Evolutionary conservation across 2,797 vertebrate genomes (phyloP), one percentile per base, ranked within the genome.

Genomic region (Diglossa cyanea): DNA sequence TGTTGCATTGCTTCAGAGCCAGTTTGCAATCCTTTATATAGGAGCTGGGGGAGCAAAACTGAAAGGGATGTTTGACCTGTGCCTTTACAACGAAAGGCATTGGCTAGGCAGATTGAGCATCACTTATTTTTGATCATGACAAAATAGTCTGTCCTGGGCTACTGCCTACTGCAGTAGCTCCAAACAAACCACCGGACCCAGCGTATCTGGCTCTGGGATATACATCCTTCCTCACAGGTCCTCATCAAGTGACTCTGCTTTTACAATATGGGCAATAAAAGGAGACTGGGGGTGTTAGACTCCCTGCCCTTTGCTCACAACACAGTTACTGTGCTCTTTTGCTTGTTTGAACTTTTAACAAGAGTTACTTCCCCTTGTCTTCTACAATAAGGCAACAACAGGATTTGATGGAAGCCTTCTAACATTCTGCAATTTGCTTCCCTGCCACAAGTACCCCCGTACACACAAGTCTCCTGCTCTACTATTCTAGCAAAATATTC

Each of bases 1-100:
- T 26, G 28, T 3, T 19, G 50, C n/a, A 63, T 16, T 3, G 2
- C 47, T 62, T 76, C 66, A 54, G 25, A 77, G 28, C 19, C 1
- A 0, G 57, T 10, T 23, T 1, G 0, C 33, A 40, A 25, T 7
- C 6, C 3, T 31, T 76, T 61, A 50, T 7, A 25, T 1, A 17
- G 35, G 6, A 42, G 63, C 44, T 50, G 19, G 15, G 17, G 16
- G 13, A 86, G 16, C 28, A 63, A 71, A 73, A 58, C 16, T 8
- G 51, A 80, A 37, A 13, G 0, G 1, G 28, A 31, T 17, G 47
- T 28, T 63, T 74, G 53, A 72, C 16, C 24, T 16, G 35, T 26
- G 39, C 35, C 28, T 42, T 76, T 80, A 48, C 15, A 72, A 68
- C 1, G 3, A 53, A 72, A 75, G n/a, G 47, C 42, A 50, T 0